phyloP scores from a whole-genome alignment of 2,113 vertebrate genomes.

The Phrynosoma platyrhinos region DNA sequence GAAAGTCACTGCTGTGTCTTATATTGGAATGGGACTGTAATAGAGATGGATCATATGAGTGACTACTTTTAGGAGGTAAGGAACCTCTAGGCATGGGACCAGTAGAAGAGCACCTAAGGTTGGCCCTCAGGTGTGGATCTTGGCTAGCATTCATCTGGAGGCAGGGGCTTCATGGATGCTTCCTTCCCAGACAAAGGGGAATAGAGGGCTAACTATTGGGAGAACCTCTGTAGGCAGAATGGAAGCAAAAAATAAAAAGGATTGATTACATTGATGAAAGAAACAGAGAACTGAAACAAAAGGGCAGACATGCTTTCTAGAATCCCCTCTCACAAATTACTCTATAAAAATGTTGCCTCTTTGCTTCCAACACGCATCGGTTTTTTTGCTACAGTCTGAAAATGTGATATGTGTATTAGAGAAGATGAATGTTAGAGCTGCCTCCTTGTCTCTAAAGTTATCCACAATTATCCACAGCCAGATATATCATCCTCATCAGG shows the following conservation, averaged over 20 bases:
- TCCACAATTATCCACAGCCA: background rate
- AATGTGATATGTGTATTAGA: background rate
- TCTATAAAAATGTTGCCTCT: background rate
- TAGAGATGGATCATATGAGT: background rate
- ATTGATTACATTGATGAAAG: too few relatives aligned
- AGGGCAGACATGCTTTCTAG: too few relatives aligned
- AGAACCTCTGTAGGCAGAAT: too few relatives aligned
- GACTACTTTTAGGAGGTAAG: background rate
- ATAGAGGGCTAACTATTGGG: too few relatives aligned
- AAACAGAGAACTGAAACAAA: too few relatives aligned
- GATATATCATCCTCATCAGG: background rate
- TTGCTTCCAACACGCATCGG: too few relatives aligned
- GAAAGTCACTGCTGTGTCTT: background rate
- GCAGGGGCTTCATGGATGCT: too few relatives aligned
- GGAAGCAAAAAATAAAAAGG: too few relatives aligned
- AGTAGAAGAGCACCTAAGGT: background rate
- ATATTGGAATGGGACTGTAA: background rate
- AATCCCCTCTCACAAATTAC: too few relatives aligned
- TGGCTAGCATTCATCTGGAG: too few relatives aligned
- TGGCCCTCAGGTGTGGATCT: too few relatives aligned
- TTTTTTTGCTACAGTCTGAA: background rate
- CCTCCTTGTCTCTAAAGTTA: background rate
- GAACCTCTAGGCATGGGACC: background rate
- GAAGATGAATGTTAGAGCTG: background rate
- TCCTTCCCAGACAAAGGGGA: too few relatives aligned